phyloP scores from a whole-genome alignment of 2,888 invertebrate genomes.

The Isotomurus palustris region DNA sequence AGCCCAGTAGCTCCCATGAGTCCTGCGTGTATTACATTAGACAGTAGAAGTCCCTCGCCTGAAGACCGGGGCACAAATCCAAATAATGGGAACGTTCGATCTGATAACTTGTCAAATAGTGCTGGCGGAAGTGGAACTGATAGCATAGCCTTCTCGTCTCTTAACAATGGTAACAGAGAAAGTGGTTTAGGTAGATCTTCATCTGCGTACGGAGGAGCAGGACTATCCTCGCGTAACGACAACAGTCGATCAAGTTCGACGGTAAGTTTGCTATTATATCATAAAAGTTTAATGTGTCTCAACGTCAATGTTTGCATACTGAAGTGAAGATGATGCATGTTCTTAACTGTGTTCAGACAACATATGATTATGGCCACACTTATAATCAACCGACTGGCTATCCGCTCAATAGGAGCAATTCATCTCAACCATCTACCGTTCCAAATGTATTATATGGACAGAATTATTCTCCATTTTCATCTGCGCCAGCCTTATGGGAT shows the following conservation, averaged over 20 bases:
- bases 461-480: too few relatives aligned
- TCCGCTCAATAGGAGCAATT: constrained; percentile 3
- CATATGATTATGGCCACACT: constrained; percentile 9
- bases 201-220: constrained; percentile 7
- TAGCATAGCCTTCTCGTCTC: background rate
- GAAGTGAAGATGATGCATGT: too few relatives aligned
- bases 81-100: background rate
- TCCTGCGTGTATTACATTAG: constrained; percentile 28
- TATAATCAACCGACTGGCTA: constrained; percentile 12
- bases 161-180: constrained; percentile 1
- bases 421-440: background rate
- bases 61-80: background rate
- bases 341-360: constrained; percentile 2
- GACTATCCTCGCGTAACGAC: background rate
- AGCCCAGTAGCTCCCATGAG: constrained; percentile 15
- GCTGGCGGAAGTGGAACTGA: background rate
- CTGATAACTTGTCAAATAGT: background rate
- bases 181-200: background rate
- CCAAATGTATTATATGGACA: too few relatives aligned
- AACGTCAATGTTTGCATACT: background rate
- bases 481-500: too few relatives aligned
- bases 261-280: too few relatives aligned
- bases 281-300: background rate
- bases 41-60: constrained; percentile 15
- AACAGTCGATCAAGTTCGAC: background rate